Conservation (phyloP, 2,888 invertebrate species). For the Entomobrya multifasciata region DNA sequence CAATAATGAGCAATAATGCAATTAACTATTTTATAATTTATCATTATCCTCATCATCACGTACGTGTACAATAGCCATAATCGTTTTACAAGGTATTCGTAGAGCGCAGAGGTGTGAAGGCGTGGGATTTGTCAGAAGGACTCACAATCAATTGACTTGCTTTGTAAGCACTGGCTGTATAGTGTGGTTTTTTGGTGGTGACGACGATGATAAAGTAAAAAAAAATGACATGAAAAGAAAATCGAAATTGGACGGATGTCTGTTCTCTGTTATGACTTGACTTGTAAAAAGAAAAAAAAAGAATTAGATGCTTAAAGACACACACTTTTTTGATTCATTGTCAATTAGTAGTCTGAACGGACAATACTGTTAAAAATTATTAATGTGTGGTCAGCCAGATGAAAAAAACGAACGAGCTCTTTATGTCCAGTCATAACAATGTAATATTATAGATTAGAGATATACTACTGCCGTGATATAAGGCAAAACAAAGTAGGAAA, state of each 20-base stretch:
- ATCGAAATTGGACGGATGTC: constrained; percentile 22
- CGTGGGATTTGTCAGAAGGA: constrained; percentile 41
- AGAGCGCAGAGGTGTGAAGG: constrained; percentile 21
- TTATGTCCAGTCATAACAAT: constrained; percentile 20
- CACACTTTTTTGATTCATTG: constrained; percentile 35
- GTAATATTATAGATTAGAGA: not conserved
- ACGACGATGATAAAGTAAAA: not conserved
- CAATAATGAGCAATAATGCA: constrained; percentile 33
- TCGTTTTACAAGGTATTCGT: not conserved
- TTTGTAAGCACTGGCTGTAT: not conserved
- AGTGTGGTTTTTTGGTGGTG: not conserved
- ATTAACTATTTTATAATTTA: constrained; percentile 6
- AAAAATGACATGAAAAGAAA: constrained; percentile 45
- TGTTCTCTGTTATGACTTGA: constrained; percentile 10
- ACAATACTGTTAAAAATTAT: constrained; percentile 16
- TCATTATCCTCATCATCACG: not conserved
- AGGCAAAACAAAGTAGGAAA: constrained; percentile 6
- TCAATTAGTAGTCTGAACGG: constrained; percentile 30
- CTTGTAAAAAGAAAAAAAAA: too few species aligned
- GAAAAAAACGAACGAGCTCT: not conserved
- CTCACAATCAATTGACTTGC: constrained; percentile 4
- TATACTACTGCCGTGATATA: too few species aligned
- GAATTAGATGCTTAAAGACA: too few species aligned
- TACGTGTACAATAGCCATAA: not conserved
- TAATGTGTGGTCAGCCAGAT: constrained; percentile 27